phyloP scores from a whole-genome alignment of 2,888 invertebrate genomes.

The Camptogramma bilineatum region DNA sequence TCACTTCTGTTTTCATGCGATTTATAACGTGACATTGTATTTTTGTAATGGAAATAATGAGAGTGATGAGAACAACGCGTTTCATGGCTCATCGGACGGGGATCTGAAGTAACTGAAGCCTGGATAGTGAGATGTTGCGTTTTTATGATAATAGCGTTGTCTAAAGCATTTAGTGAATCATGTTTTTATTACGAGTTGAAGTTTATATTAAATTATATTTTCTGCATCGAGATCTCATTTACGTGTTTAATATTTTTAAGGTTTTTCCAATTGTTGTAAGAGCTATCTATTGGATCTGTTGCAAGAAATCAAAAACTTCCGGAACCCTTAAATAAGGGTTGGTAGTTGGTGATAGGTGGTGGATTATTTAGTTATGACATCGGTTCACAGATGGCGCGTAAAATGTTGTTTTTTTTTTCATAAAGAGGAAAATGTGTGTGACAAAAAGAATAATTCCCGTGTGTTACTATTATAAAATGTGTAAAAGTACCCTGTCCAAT shows the following conservation, averaged over 20 bases:
- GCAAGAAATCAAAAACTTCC: no score
- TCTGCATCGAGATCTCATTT: not conserved
- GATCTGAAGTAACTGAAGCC: slow-evolving; percentile 54
- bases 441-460: no score
- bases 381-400: no score
- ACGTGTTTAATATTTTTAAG: not conserved
- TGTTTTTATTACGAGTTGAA: not conserved
- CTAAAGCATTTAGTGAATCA: slow-evolving; percentile 4
- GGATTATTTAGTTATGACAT: no score
- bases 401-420: no score
- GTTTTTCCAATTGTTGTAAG: no score
- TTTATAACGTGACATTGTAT: slow-evolving; percentile 51
- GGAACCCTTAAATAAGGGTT: no score
- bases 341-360: no score
- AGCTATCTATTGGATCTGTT: no score
- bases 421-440: no score
- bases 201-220: not conserved
- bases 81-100: slow-evolving; percentile 51
- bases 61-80: slow-evolving; percentile 38
- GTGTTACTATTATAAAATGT: no score
- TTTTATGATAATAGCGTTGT: slow-evolving; percentile 50
- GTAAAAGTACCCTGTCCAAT: no score
- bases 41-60: slow-evolving; percentile 32
- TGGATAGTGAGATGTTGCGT: slow-evolving; percentile 44
- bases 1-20: slow-evolving; percentile 39